phyloP scores from a whole-genome alignment of 2,113 vertebrate species.

The Eolophus roseicapilla region DNA sequence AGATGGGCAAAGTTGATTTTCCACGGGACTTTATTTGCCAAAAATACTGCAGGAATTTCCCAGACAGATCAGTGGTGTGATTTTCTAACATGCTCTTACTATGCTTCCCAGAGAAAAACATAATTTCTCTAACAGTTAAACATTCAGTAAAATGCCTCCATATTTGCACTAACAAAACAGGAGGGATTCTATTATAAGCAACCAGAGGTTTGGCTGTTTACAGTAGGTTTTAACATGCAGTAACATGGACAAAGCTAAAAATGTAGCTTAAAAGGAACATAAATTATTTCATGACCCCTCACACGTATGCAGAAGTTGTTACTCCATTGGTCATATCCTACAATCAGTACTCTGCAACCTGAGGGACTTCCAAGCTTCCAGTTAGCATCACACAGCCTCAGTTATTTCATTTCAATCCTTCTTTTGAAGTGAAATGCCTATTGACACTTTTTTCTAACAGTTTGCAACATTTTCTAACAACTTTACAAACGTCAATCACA shows the following conservation, averaged over 20 bases:
- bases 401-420: neutral
- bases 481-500: neutral
- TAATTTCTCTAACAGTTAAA: neutral
- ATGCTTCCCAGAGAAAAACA: neutral
- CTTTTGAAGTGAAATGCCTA: neutral
- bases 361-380: neutral
- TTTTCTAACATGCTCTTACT: neutral
- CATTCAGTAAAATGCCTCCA: neutral
- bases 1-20: neutral
- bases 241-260: neutral
- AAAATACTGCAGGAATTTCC: neutral
- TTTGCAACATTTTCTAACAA: neutral
- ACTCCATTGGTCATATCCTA: neutral
- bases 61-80: neutral
- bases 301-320: neutral
- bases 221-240: neutral
- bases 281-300: neutral
- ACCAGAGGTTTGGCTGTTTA: neutral
- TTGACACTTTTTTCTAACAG: neutral
- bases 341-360: neutral
- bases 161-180: neutral
- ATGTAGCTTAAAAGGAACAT: rapidly evolving
- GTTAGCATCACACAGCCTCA: neutral
- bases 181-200: neutral
- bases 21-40: neutral